Conservation (phyloP, 1,140 invertebrate genomes). For the Drosophila mojavensis region DNA sequence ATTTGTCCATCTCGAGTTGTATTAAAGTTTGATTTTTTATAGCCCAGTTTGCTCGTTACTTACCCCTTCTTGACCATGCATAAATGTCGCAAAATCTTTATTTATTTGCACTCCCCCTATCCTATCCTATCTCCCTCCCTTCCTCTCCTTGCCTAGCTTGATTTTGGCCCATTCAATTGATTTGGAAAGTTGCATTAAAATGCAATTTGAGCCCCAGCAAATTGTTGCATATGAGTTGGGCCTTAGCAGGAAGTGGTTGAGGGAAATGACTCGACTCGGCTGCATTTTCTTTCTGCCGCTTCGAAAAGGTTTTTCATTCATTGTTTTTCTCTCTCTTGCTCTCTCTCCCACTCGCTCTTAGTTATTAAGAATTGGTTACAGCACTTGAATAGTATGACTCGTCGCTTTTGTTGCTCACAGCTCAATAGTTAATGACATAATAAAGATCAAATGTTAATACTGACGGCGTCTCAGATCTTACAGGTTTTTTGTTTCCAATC, state of each 20-base stretch:
- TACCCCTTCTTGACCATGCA: slow-evolving; percentile 63
- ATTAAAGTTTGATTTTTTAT: slow-evolving; percentile 82
- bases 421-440: slow-evolving; percentile 17
- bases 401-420: slow-evolving; percentile 6
- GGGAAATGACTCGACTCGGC: slow-evolving; percentile 45
- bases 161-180: slow-evolving; percentile 55
- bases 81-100: slow-evolving; percentile 75
- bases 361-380: slow-evolving; percentile 13
- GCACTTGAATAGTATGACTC: slow-evolving; percentile 23
- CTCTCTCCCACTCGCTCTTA: background rate
- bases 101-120: slow-evolving; percentile 57
- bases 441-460: slow-evolving; percentile 17
- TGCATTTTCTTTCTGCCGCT: slow-evolving; percentile 15
- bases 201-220: slow-evolving; percentile 64
- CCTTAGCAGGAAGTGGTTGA: slow-evolving; percentile 26
- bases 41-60: slow-evolving; percentile 66
- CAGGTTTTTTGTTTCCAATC: background rate
- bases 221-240: slow-evolving; percentile 20
- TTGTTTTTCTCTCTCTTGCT: background rate
- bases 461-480: background rate
- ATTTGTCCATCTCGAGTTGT: slow-evolving; percentile 73
- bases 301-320: slow-evolving; percentile 6
- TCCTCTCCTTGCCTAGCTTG: background rate
- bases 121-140: background rate
- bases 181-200: slow-evolving; percentile 82